Evolutionary conservation across 1,140 invertebrate species (phyloP), one percentile per base, ranked within the genome.

Genomic region (Lordiphosa mommai): DNA sequence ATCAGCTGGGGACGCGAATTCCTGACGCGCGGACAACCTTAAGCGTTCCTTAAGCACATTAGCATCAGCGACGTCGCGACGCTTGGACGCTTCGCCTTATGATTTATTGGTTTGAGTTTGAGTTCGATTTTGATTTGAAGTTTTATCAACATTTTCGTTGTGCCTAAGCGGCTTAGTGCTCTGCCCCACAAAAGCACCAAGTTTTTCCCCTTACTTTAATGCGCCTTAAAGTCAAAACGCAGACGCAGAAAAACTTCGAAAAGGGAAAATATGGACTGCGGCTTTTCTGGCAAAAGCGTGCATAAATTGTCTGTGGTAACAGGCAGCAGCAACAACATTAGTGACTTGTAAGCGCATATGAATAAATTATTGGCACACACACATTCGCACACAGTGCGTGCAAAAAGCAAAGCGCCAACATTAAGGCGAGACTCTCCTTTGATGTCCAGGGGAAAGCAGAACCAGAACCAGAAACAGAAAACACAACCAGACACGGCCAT

Each of bases 281-380:
- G 74, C 76, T 73, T 68, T 61, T 66, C 55, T 43, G 76, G 32
- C 66, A 84, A 82, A 82, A 84, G 68, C 64, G 77, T 72, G 79
- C 82, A 86, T 86, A 86, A 86, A 86, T 86, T 82, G 82, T 86
- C 82, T 86, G 82, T 58, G 82, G 82, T 85, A 80, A 72, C 32
- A 46, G 34, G 36, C 36, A 63, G 32, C 10, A 63, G 59, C 34
- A 73, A 51, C 72, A 71, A 72, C 71, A 80, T 86, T 86, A 71
- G 72, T 65, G 72, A 67, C 68, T 86, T 65, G 82, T 82, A 77
- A 86, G 77, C 82, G 69, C 82, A 86, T 77, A 86, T 86, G 82
- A 86, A 86, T 86, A 86, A 86, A 86, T 86, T 86, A 86, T 86
- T 73, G 72, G 16, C 49, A 43, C 56, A 57, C n/a, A n/a, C 69